Evolutionary conservation across 2,797 vertebrate species (phyloP).

Genomic region (Halcyon leucocephala): DNA sequence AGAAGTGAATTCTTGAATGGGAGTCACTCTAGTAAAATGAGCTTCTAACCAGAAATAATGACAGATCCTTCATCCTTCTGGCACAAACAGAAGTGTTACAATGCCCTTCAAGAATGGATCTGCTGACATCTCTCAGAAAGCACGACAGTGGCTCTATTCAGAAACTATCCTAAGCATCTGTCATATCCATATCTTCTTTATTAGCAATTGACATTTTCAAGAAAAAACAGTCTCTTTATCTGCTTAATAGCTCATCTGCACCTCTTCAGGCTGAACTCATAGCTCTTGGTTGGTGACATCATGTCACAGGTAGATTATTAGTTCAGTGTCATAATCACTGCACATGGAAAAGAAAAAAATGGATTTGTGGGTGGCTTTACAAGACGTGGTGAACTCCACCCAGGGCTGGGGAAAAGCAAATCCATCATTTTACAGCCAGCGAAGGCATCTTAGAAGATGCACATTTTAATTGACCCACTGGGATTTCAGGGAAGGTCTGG

Average conservation of each 20-base stretch:
- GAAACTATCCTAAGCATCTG: slow-evolving; percentile 33
- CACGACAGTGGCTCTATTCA: background rate
- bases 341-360: background rate
- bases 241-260: slow-evolving; percentile 62
- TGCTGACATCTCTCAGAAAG: slow-evolving; percentile 59
- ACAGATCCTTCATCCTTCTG: slow-evolving; percentile 56
- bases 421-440: background rate
- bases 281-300: slow-evolving; percentile 14
- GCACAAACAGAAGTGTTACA: slow-evolving; percentile 55
- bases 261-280: slow-evolving; percentile 50
- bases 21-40: slow-evolving; percentile 54
- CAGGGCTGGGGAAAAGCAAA: background rate
- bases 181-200: slow-evolving; percentile 66
- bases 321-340: slow-evolving; percentile 28
- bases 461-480: background rate
- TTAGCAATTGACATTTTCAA: slow-evolving; percentile 70
- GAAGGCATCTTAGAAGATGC: background rate
- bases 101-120: slow-evolving; percentile 59
- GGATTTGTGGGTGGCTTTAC: background rate
- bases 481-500: fast-evolving
- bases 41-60: slow-evolving; percentile 59
- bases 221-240: slow-evolving; percentile 61
- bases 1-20: slow-evolving; percentile 63
- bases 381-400: background rate
- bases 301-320: slow-evolving; percentile 39